These are phyloP conservation scores for Pachymerium ferrugineum DNA, from an alignment of 2,888 invertebrate species.

Conservation along the genomic window DNA sequence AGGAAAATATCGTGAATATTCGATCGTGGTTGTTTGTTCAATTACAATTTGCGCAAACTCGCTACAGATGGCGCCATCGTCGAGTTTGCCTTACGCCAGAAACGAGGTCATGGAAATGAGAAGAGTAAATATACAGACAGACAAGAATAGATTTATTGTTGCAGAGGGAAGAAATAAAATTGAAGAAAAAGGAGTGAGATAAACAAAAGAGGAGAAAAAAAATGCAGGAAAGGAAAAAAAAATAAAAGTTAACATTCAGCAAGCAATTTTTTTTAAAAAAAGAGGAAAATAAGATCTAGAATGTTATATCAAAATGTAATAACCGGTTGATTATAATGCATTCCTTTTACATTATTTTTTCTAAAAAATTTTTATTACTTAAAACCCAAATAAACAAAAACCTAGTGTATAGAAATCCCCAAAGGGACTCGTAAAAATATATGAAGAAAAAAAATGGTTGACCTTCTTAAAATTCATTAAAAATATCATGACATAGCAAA, in stretches of 20 bases:
- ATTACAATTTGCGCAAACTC: neutral
- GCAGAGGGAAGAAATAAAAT: neutral
- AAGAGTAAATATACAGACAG: conserved; percentile 22
- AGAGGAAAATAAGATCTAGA: too few species aligned
- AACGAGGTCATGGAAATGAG: conserved; percentile 22
- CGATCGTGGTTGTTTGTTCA: neutral
- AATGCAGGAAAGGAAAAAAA: neutral
- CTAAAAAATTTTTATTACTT: too few species aligned
- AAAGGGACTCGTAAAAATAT: neutral
- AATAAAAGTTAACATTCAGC: neutral
- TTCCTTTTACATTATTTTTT: too few species aligned
- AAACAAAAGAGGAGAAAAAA: neutral
- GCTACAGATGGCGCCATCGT: neutral
- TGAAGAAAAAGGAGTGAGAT: neutral
- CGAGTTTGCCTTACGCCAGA: neutral
- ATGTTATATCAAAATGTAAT: too few species aligned
- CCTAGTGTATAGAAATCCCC: neutral
- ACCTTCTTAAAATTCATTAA: conserved; percentile 22
- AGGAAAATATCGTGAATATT: neutral
- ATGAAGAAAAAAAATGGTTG: neutral
- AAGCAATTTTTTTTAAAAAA: too few species aligned
- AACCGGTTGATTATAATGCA: too few species aligned
- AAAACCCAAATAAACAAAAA: neutral
- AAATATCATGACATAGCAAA: conserved; percentile 20
- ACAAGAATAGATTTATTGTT: conserved; percentile 20